A percentile compares a stretch with the other conserved stretches of the same genome.
These are phyloP conservation scores for Mythimna albipuncta DNA, from an alignment of 2,888 invertebrate species.

Conservation along the genomic window DNA sequence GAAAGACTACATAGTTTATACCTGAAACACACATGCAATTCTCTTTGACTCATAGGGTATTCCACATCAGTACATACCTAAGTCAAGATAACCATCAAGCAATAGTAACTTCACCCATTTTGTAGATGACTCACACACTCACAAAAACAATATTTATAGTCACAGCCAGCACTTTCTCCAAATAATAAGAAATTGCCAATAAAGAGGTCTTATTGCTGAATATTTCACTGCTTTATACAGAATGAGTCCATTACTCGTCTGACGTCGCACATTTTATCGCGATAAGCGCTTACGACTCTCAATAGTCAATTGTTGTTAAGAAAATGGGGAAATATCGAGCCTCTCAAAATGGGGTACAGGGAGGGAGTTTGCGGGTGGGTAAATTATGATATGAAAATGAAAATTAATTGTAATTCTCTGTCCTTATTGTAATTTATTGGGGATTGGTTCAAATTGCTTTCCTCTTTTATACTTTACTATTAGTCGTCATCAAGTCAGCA, in stretches of 20 bases:
- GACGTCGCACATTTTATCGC: slow-evolving; percentile 74
- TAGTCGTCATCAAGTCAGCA: too few species aligned
- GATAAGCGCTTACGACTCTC: slow-evolving; percentile 70
- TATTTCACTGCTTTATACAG: slow-evolving; percentile 60
- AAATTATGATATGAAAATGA: slow-evolving; percentile 19
- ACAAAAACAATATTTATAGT: slow-evolving; percentile 31
- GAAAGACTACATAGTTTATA: neutral
- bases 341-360: slow-evolving; percentile 60
- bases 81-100: neutral
- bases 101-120: slow-evolving; percentile 4
- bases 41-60: neutral
- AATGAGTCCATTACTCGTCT: slow-evolving; percentile 69
- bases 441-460: neutral
- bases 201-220: slow-evolving; percentile 57
- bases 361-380: slow-evolving; percentile 33
- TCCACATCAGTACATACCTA: neutral
- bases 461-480: neutral
- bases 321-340: slow-evolving; percentile 68
- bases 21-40: neutral
- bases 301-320: slow-evolving; percentile 69
- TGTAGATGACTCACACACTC: slow-evolving; percentile 46
- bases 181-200: slow-evolving; percentile 59
- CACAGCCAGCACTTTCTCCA: slow-evolving; percentile 29
- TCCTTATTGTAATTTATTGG: neutral
- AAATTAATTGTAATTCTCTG: neutral